phyloP scores from a whole-genome alignment of 2,113 vertebrate species.

The Nipponia nippon region DNA sequence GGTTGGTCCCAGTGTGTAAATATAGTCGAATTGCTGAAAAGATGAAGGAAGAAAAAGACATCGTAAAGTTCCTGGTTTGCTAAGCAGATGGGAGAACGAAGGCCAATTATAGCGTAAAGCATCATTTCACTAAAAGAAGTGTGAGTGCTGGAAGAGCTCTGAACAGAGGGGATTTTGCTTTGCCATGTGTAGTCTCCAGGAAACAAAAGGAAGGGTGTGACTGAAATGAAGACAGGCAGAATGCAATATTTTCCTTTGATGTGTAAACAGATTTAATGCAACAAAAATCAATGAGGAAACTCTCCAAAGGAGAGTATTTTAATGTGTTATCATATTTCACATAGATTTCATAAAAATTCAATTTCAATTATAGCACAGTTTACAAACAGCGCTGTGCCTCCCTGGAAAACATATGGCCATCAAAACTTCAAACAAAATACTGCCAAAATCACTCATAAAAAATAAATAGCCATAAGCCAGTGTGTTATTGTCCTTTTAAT shows the following conservation, averaged over 20 bases:
- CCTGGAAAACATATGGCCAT: slow-evolving; percentile 69
- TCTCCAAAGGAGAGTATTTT: slow-evolving; percentile 63
- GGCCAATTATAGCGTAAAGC: background rate
- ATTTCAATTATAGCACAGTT: slow-evolving; percentile 70
- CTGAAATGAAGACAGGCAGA: slow-evolving; percentile 56
- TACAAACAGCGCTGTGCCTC: slow-evolving; percentile 52
- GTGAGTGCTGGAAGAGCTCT: background rate
- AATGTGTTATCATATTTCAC: slow-evolving; percentile 67
- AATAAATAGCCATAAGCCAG: slow-evolving; percentile 65
- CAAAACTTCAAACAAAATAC: slow-evolving; percentile 66
- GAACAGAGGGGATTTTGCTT: background rate
- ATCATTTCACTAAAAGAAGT: background rate
- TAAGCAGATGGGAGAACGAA: slow-evolving; percentile 14
- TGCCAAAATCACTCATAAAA: slow-evolving; percentile 62
- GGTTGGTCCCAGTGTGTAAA: background rate
- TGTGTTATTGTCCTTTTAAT: slow-evolving; percentile 67
- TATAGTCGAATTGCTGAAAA: background rate
- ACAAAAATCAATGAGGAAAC: slow-evolving; percentile 64
- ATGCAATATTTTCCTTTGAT: slow-evolving; percentile 61
- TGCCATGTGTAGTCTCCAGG: slow-evolving; percentile 1
- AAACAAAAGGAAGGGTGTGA: slow-evolving; percentile 58
- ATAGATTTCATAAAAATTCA: slow-evolving; percentile 66
- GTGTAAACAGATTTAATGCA: slow-evolving; percentile 66
- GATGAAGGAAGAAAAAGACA: background rate
- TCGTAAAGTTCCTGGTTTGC: background rate